A percentile compares a stretch with the other conserved stretches of the same genome.
These are phyloP conservation scores for Philereme vetulata DNA, from an alignment of 2,888 invertebrate genomes.

Conservation along the genomic window DNA sequence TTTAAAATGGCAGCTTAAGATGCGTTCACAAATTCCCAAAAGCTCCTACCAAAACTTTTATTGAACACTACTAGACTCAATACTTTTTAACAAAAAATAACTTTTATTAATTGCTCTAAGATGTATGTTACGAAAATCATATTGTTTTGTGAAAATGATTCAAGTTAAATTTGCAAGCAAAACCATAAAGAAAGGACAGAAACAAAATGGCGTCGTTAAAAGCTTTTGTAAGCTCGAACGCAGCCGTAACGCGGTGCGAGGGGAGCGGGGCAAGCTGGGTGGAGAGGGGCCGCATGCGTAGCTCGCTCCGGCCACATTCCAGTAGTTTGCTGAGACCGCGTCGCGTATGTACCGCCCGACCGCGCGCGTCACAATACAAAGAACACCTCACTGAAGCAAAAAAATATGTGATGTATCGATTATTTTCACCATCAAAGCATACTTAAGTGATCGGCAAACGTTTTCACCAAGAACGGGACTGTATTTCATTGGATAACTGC, in stretches of 20 bases:
- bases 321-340: conserved; percentile 75
- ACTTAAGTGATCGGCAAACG: conserved; percentile 22
- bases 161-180: not conserved
- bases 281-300: conserved; percentile 72
- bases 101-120: not conserved
- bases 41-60: conserved; percentile 30
- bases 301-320: conserved; percentile 73
- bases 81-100: not conserved
- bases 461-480: conserved; percentile 14
- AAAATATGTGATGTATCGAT: conserved; percentile 84
- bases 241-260: conserved; percentile 55
- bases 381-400: conserved; percentile 81
- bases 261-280: conserved; percentile 34
- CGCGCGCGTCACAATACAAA: conserved; percentile 74
- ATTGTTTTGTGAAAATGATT: not conserved
- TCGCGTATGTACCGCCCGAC: conserved; percentile 59
- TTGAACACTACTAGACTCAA: no score
- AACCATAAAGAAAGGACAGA: conserved; percentile 11
- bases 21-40: conserved; percentile 45
- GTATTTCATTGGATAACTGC: conserved; percentile 49
- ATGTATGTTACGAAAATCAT: not conserved
- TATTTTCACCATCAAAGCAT: conserved; percentile 74
- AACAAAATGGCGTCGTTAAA: conserved; percentile 49
- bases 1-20: conserved; percentile 26
- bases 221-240: conserved; percentile 68